Base-by-base conservation (phyloP, 2,888 invertebrate species). In the Branchipolynoe longqiensis region DNA sequence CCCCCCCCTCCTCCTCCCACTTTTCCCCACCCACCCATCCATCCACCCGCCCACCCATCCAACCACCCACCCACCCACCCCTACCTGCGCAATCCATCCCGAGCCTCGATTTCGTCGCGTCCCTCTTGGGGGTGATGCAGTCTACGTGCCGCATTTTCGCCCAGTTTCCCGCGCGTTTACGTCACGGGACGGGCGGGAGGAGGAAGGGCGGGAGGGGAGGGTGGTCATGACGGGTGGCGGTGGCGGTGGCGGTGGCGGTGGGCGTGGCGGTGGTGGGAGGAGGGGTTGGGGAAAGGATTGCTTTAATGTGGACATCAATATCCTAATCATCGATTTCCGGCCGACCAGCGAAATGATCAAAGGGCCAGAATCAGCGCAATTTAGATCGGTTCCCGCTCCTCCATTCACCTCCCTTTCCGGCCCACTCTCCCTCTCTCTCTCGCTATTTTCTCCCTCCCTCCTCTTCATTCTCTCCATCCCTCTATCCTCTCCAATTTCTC, bases 291-390 rank as follows among this genome's bases (percentile, higher is more conserved):
- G n/a, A n/a, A n/a, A 69, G 38, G 38, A 69, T 69, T 38, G 12
- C 36, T 69, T 69, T 69, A 69, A 69, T 69, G 38, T 38, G 38
- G 69, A 36, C 69, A 12, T 69, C 69, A 36, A 69, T 69, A 69
- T 69, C 69, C 69, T 69, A 69, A 69, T 69, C 69, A 69, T 69
- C 69, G 69, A 69, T 69, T 69, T 69, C 69, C 69, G 69, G 69
- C 36, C 33, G 36, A 69, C 69, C 38, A 38, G 12, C n/a, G 33
- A 33, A 33, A 33, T 33, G 69, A 69, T 69, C 69, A 69, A 69
- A 69, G 69, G n/a, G 14, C 36, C 38, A 22, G 69, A 69, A 33
- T 69, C 69, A 33, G 69, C 69, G 38, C 69, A 69, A 69, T 36
- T 69, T 33, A 69, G 36, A 69, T 69, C 69, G 18, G 14, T 38